phyloP scores from a whole-genome alignment of 1,140 invertebrate genomes.

The Brachionus calyciflorus region DNA sequence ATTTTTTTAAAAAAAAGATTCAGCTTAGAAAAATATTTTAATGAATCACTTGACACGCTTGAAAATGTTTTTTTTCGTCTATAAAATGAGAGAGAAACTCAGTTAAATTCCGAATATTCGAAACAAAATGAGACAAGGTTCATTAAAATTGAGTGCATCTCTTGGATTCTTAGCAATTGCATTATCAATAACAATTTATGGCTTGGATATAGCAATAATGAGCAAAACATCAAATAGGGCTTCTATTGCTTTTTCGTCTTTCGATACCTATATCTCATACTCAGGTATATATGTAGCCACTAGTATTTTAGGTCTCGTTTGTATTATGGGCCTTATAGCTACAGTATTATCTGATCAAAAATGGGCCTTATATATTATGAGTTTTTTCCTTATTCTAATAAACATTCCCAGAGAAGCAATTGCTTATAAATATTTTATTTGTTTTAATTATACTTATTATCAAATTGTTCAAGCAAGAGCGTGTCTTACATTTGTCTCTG shows the following conservation, averaged over 20 bases:
- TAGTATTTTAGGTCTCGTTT: neutral
- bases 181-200: neutral
- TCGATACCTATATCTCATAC: neutral
- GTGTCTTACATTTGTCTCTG: neutral
- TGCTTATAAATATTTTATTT: neutral
- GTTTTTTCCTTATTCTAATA: neutral
- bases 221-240: neutral
- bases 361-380: neutral
- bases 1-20: too few relatives aligned
- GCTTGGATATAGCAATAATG: neutral
- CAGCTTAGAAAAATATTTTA: too few relatives aligned
- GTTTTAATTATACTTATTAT: conserved; percentile 17
- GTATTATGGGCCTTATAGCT: neutral
- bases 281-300: neutral
- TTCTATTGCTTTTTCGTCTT: conserved; percentile 6
- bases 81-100: too few relatives aligned
- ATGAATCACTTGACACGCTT: too few relatives aligned
- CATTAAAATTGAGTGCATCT: neutral
- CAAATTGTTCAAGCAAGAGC: neutral
- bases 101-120: too few relatives aligned
- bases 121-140: too few relatives aligned
- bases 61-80: too few relatives aligned
- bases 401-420: conserved; percentile 5
- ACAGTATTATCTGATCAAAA: neutral
- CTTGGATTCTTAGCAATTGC: too few relatives aligned